Evolutionary conservation across 2,113 vertebrate species (phyloP), one percentile per base, ranked within the genome.

Genomic region (Sminthopsis crassicaudata): DNA sequence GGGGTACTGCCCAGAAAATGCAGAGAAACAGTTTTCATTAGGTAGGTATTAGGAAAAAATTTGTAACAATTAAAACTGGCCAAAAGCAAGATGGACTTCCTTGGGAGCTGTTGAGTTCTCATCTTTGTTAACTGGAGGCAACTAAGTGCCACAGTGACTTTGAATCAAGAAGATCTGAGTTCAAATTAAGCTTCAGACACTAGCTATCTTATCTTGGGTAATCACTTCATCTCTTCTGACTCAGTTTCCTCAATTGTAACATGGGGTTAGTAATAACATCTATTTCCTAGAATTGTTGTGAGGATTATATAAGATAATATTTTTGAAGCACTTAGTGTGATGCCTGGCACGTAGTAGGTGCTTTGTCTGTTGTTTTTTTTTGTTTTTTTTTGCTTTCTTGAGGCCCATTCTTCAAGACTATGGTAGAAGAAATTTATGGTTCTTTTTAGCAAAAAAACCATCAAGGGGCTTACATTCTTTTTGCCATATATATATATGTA

Each of bases 211-310:
- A n/a, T 1, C 46, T 30, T 10, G 2, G 46, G 90, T 27, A 23
- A 0, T 14, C 1, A n/a, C 14, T 9, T 51, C 60, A 25, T 22
- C 57, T 27, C 42, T 16, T 52, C 30, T 67, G 57, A 27, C 92
- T 53, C 42, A 2, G 94, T 24, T 26, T 48, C 84, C 19, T 60
- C 57, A 36, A 54, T 36, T 22, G 22, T 6, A n/a, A 92, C 53
- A 1, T 0, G 8, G 2, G 23, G 48, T 0, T 7, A 19, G 16
- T 51, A 54, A 24, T 0, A 2, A 26, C 0, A n/a, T 27, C 54
- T 36, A 0, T 0, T 1, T 24, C 27, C 0, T 0, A 1, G 90
- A 76, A 0, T 30, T 0, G 5, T 46, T 16, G 36, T 67, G 25
- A 5, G 52, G 30, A 67, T 25, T 7, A 23, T 51, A 10, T 8